Evolutionary conservation across 2,113 vertebrate genomes (phyloP).

Genomic region (Miniopterus natalensis): DNA sequence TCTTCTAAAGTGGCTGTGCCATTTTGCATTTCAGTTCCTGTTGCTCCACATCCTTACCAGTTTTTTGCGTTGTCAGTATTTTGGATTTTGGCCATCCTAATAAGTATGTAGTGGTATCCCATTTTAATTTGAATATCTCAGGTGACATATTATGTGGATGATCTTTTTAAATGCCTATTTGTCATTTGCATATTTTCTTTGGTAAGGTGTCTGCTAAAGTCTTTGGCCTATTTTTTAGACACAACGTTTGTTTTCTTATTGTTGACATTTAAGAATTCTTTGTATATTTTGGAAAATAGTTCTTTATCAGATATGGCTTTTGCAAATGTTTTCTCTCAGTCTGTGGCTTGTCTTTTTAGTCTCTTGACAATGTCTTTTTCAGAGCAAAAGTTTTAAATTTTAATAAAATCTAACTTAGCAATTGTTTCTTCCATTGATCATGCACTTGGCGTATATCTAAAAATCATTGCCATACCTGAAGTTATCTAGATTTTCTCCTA

Average conservation of each 20-base stretch:
- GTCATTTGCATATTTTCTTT: not conserved
- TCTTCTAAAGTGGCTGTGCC: not conserved
- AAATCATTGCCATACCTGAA: not conserved
- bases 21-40: not conserved
- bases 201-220: not conserved
- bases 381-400: not conserved
- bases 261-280: not conserved
- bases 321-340: not conserved
- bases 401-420: not conserved
- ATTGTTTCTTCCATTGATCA: not conserved
- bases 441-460: not conserved
- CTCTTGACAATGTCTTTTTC: not conserved
- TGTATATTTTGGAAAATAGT: not conserved
- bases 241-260: not conserved
- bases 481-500: not conserved
- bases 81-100: not conserved
- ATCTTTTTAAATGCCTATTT: not conserved
- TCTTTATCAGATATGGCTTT: not conserved
- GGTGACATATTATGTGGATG: not conserved
- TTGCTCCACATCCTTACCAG: not conserved
- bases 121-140: not conserved
- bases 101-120: not conserved
- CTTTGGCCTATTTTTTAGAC: slow-evolving; percentile 7
- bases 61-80: not conserved
- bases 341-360: not conserved